Evolutionary conservation across 2,888 invertebrate species (phyloP).

Genomic region (Diplolepis rosae): DNA sequence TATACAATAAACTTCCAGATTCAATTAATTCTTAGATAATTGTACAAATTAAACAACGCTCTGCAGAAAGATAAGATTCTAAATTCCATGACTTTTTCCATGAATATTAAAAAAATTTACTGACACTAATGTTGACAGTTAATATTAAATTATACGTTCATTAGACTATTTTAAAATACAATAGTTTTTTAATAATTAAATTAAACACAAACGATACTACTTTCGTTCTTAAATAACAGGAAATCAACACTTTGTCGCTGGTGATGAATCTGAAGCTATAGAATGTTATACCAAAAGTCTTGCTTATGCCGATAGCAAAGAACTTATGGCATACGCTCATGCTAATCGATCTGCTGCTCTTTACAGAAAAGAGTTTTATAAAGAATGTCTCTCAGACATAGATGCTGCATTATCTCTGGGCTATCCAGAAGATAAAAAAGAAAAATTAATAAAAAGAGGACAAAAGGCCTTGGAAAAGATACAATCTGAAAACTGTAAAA

Average conservation of each 20-base stretch:
- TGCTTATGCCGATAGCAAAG: constrained; percentile 64
- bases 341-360: constrained; percentile 72
- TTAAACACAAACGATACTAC: constrained; percentile 30
- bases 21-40: no score
- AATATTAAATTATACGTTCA: no score
- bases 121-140: no score
- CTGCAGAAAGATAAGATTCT: no score
- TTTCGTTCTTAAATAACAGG: constrained; percentile 53
- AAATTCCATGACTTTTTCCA: no score
- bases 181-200: background rate
- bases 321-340: constrained; percentile 66
- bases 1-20: no score
- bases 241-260: constrained; percentile 68
- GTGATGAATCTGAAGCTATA: constrained; percentile 68
- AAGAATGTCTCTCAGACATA: constrained; percentile 68
- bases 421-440: constrained; percentile 67
- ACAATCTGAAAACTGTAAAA: constrained; percentile 33
- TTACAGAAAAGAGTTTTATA: constrained; percentile 65
- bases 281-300: constrained; percentile 68
- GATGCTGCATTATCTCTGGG: constrained; percentile 63
- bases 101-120: no score
- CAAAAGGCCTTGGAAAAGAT: constrained; percentile 60
- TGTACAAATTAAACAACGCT: no score
- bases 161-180: no score
- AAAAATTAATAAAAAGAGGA: constrained; percentile 64